Evolutionary conservation across 2,888 invertebrate genomes (phyloP), one percentile per base, ranked within the genome.

Genomic region (Agrotis clavis): DNA sequence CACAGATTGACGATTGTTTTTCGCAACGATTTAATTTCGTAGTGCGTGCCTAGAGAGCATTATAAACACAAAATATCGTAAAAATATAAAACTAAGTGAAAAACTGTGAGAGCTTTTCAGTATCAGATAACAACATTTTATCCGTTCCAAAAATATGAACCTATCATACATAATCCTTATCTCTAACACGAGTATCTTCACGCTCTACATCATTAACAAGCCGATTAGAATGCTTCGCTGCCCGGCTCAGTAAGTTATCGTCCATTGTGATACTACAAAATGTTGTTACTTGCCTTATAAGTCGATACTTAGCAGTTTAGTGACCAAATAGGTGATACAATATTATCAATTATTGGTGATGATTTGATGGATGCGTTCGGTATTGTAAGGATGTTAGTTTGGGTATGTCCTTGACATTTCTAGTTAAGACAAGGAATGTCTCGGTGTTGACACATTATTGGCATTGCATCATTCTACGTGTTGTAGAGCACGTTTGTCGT

Each of bases 141-240:
- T 41, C 41, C 9, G 41, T 41, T 25, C 25, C 2, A 61, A n/a
- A 18, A 45, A 57, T 25, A 71, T 71, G 30, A 51, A 30, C 4
- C 14, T 1, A 51, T 51, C 25, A 18, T 4, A 13, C 14, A 25
- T 13, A 35, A 71, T 57, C 21, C 57, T 47, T 71, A 72, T 73
- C 47, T 9, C 35, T 19, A 56, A 19, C 41, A n/a, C 0, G 13
- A 1, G 11, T 61, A 74, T 54, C 35, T 6, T 74, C 50, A 65
- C 50, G 76, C 74, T 79, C 76, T 65, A 45, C 16, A 74, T 61
- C 45, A 50, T 35, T 62, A 81, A 77, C 25, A 25, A 67, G 45
- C 19, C 59, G 62, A 80, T 77, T 67, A 80, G 53, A 75, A 81
- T 81, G 53, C 81, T 13, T 72, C 4, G 16, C 21, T 5, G 18